These are phyloP conservation scores for Pampusana beccarii DNA, from an alignment of 2,113 vertebrate species.

Conservation along the genomic window DNA sequence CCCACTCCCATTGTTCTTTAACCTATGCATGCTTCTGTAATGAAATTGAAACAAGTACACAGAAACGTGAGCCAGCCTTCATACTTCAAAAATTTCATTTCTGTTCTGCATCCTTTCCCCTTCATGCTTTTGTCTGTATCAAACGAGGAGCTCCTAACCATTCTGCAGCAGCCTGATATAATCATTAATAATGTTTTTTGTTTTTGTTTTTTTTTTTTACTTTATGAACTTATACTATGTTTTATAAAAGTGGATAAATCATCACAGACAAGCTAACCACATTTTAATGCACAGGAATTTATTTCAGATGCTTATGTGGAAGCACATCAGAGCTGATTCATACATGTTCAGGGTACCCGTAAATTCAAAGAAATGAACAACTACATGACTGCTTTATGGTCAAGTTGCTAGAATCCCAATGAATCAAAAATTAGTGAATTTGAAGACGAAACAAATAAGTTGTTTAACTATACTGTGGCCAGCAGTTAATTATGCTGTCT, in stretches of 20 bases:
- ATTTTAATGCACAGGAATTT: not conserved
- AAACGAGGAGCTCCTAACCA: not conserved
- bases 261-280: not conserved
- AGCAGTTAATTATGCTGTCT: not conserved
- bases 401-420: not conserved
- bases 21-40: not conserved
- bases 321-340: not conserved
- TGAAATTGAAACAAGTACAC: not conserved
- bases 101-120: not conserved
- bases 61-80: not conserved
- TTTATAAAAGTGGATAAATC: not conserved
- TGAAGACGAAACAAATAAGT: not conserved
- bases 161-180: not conserved
- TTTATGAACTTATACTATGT: not conserved
- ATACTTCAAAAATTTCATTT: too few relatives aligned
- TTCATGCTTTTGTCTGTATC: not conserved
- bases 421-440: not conserved
- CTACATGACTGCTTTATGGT: accelerated
- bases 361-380: not conserved
- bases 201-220: not conserved
- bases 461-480: not conserved
- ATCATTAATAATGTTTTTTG: not conserved
- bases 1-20: not conserved
- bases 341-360: not conserved
- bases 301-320: not conserved